Base-by-base conservation (phyloP, 2,797 vertebrate genomes). In the Philypnodon macrostomus region DNA sequence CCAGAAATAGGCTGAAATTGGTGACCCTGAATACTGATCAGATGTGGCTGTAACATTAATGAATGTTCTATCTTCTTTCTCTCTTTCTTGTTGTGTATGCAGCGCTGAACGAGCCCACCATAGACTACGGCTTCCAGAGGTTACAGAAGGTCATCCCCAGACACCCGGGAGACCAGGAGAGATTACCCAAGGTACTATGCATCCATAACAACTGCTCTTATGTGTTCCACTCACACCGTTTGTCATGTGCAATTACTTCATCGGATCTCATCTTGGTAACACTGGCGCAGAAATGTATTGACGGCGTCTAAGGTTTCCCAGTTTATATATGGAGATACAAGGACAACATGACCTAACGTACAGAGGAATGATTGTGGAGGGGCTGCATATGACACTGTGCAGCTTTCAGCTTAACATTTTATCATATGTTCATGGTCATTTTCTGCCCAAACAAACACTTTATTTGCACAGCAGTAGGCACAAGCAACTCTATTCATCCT, bases 121-220 rank as follows among this genome's bases (percentile, higher is more conserved):
- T 98, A 71, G 95, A 98, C 90, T 98, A 98, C 7, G 95, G 96
- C 75, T 98, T 98, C 89, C 96, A 98, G 89, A 91, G 96, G 88
- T 91, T 98, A 91, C 96, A 98, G 91, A 98, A 98, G 90, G 95
- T 98, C 80, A 98, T 98, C 75, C 95, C 96, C 45, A 91, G 95
- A 85, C 96, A 97, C 80, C 96, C 95, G 0, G 96, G 96, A 21
- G 95, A 98, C 89, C 96, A 96, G 0, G 95, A 98, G 70, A 93
- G 96, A 87, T 93, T 98, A 89, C 96, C 96, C 81, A 98, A 98
- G 96, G 96, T 98, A 85, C 59, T 29, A 56, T 54, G 56, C 54
- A 40, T 37, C 55, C 49, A 17, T 29, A 24, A 40, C 47, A 31
- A 46, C 50, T 61, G 54, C 58, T 75, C 67, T 76, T 67, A 21